phyloP scores from a whole-genome alignment of 92 coral and sea anemone species.

The Phymanthus crucifer region DNA sequence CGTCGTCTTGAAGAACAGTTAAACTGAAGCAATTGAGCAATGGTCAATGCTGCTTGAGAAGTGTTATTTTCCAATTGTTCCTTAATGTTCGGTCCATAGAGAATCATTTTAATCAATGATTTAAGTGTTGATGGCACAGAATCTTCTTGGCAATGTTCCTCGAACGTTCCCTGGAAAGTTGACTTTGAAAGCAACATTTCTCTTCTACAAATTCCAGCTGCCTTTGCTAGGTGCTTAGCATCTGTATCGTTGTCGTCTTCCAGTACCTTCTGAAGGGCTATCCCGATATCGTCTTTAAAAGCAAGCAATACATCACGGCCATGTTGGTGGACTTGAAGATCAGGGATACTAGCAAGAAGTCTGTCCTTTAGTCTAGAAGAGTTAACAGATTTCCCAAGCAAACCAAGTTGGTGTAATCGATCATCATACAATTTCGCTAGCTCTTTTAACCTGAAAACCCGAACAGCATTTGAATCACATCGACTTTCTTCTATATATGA shows the following conservation, averaged over 20 bases:
- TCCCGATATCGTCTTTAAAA: slow-evolving; percentile 38
- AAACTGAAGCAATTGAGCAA: slow-evolving; percentile 49
- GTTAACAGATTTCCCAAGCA: slow-evolving; percentile 1
- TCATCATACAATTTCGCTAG: slow-evolving; percentile 41
- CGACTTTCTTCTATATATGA: slow-evolving; percentile 56
- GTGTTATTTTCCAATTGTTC: slow-evolving; percentile 22
- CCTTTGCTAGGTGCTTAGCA: slow-evolving; percentile 54
- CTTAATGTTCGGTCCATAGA: slow-evolving; percentile 52
- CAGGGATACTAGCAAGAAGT: slow-evolving; percentile 23
- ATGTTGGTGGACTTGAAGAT: slow-evolving; percentile 26
- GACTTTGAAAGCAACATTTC: slow-evolving; percentile 38
- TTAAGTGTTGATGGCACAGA: slow-evolving; percentile 44
- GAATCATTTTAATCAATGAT: slow-evolving; percentile 49
- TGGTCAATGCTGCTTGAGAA: slow-evolving; percentile 53
- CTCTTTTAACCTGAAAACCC: slow-evolving; percentile 42
- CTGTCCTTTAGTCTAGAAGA: slow-evolving; percentile 38
- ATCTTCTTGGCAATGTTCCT: slow-evolving; percentile 32
- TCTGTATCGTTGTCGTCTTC: slow-evolving; percentile 48
- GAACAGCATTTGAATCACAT: not conserved
- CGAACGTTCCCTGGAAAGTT: slow-evolving; percentile 53
- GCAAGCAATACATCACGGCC: slow-evolving; percentile 48
- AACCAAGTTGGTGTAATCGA: slow-evolving; percentile 44
- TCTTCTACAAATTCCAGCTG: slow-evolving; percentile 49
- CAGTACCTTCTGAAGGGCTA: slow-evolving; percentile 33
- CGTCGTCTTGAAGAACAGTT: slow-evolving; percentile 24